Conservation (phyloP, 2,888 invertebrate genomes). For the Anoncus sp. region DNA sequence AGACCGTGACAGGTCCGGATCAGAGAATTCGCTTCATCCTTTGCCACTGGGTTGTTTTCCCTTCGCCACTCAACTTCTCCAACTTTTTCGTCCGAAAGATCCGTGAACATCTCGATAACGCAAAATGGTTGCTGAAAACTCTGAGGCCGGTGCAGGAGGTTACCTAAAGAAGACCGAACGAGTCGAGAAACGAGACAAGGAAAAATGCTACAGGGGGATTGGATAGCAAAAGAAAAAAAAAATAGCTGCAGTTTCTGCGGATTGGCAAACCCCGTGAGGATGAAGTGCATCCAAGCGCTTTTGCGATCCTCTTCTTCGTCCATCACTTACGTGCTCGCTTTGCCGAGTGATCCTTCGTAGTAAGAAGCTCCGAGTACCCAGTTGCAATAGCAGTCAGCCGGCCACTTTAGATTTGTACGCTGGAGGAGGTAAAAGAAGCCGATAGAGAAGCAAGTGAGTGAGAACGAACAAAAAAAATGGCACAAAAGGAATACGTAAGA, state of each 20-base stretch:
- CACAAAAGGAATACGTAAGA: slow-evolving; percentile 3
- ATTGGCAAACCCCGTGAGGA: slow-evolving; percentile 48
- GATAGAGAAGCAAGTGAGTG: slow-evolving; percentile 38
- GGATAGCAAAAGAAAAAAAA: slow-evolving; percentile 30
- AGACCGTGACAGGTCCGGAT: slow-evolving; percentile 36
- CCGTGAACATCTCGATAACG: slow-evolving; percentile 14
- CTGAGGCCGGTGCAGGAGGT: slow-evolving; percentile 18
- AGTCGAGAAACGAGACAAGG: slow-evolving; percentile 10
- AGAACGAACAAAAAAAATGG: slow-evolving; percentile 28
- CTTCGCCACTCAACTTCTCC: neutral
- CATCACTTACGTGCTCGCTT: slow-evolving; percentile 67
- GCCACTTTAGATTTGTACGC: slow-evolving; percentile 60
- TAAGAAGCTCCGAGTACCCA: slow-evolving; percentile 41
- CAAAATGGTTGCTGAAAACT: slow-evolving; percentile 19
- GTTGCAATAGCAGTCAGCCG: slow-evolving; percentile 37
- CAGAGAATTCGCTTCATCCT: slow-evolving; percentile 43
- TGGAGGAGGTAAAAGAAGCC: slow-evolving; percentile 31
- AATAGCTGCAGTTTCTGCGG: slow-evolving; percentile 48
- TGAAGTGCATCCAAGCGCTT: slow-evolving; percentile 51
- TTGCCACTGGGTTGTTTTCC: slow-evolving; percentile 15
- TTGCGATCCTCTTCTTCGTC: slow-evolving; percentile 54
- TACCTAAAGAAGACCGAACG: slow-evolving; percentile 17
- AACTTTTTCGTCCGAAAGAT: slow-evolving; percentile 33
- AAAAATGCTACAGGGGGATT: slow-evolving; percentile 21
- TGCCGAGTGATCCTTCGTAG: slow-evolving; percentile 56